Percentiles rank a stretch among this genome's conserved stretches.
These are phyloP conservation scores for Cinclus cinclus DNA, from an alignment of 2,113 vertebrate genomes.

Conservation along the genomic window DNA sequence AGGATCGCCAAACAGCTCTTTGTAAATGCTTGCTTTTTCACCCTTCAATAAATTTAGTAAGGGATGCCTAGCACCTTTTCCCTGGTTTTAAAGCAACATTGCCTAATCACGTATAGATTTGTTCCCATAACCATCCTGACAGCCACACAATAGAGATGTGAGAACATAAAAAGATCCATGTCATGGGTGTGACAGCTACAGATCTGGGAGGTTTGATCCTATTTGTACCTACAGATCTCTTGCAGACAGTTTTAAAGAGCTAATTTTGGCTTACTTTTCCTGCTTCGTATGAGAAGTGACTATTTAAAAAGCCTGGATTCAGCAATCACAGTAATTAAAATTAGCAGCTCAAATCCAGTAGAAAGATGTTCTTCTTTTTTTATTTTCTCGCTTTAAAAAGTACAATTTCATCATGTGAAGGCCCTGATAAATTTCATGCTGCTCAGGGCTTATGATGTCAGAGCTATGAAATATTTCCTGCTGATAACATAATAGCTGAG, in stretches of 20 bases:
- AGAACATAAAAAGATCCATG: not conserved
- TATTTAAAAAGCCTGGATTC: not conserved
- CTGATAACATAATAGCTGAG: conserved; percentile 61
- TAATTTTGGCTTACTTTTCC: not conserved
- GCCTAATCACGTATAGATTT: not conserved
- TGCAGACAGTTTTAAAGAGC: not conserved
- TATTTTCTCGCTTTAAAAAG: conserved; percentile 11
- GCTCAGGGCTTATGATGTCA: conserved; percentile 49
- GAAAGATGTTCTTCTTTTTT: not conserved
- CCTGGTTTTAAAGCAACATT: not conserved
- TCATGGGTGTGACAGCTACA: not conserved
- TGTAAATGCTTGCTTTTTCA: not conserved
- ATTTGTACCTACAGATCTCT: not conserved
- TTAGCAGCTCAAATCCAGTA: not conserved
- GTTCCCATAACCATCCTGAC: not conserved
- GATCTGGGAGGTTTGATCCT: not conserved
- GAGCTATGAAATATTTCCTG: conserved; percentile 48
- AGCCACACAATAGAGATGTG: not conserved
- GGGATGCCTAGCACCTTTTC: not conserved
- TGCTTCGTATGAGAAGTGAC: not conserved
- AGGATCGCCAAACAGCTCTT: not conserved
- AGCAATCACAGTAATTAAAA: not conserved
- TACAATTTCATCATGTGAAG: conserved; percentile 34
- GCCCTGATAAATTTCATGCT: conserved; percentile 36
- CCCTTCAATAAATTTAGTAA: not conserved